Evolutionary conservation across 2,797 vertebrate species (phyloP), one percentile per base, ranked within the genome.

Genomic region (Anolis apletophallus): DNA sequence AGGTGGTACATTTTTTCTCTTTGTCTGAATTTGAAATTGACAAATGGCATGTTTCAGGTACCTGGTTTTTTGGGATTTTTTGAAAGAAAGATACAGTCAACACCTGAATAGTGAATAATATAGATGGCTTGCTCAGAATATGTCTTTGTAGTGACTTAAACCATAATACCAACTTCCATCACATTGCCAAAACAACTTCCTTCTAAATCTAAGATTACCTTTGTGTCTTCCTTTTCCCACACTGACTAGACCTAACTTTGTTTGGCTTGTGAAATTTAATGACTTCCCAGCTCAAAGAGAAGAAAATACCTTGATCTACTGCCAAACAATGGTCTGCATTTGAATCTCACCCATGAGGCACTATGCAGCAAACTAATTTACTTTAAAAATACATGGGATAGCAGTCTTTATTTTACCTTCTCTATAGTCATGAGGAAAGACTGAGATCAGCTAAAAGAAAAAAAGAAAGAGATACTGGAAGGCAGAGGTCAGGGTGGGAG

Each of bases 281-380:
- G 89, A 59, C 4, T 92, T 94, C 85, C 83, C 88, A 88, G 91
- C 87, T 91, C 87, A 75, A 90, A 88, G 90, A 87, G 88, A 81
- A 19, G 16, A 46, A n/a, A 50, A 40, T 91, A 69, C 91, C 93
- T 93, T 90, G 93, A 92, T 93, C 75, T 80, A 59, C 81, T 87
- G 59, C 59, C 88, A 92, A 90, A 84, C 75, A 86, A 80, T 84
- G 64, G 26, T 81, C 73, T 55, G 61, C 83, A 79, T 84, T 91
- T 86, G 81, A 90, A 86, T 84, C 88, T 61, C 10, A 80, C 34
- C 67, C 85, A 84, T 55, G 36, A 81, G 55, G 88, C 55, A 32
- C 29, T 2, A 11, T 86, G 82, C 61, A 81, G 81, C 29, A 91
- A 77, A 86, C 1, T 4, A 13, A 29, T 88, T 88, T 77, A 8